A percentile compares a stretch with the other conserved stretches of the same genome.
Evolutionary conservation across 2,888 invertebrate species (phyloP).

Genomic region (Cheiracanthium punctorium): DNA sequence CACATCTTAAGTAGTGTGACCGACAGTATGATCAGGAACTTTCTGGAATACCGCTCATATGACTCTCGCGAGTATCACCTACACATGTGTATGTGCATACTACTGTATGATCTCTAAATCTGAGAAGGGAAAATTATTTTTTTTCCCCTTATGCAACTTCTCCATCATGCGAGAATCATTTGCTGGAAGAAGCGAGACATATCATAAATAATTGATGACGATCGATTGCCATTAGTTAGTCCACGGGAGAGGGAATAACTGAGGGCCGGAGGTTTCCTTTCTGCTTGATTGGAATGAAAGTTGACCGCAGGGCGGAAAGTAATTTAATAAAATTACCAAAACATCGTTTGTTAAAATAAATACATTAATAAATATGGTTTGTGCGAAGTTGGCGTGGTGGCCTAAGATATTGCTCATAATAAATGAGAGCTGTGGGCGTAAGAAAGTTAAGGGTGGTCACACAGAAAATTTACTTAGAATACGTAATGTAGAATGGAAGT

Average conservation of each 20-base stretch:
- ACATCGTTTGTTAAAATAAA: background rate
- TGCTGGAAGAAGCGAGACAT: constrained; percentile 33
- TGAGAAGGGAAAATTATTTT: background rate
- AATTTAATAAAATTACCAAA: background rate
- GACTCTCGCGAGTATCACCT: no score
- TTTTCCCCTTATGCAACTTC: constrained; percentile 36
- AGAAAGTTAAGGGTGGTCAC: no score
- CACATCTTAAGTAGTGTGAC: no score
- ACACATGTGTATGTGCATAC: background rate
- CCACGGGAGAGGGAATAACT: constrained; percentile 1
- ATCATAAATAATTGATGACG: constrained; percentile 61
- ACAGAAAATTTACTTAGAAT: no score
- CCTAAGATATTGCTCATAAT: no score
- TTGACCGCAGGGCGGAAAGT: background rate
- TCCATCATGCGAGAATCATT: constrained; percentile 51
- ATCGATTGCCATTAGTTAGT: constrained; percentile 36
- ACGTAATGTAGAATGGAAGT: no score
- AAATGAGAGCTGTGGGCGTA: no score
- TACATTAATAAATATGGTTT: background rate
- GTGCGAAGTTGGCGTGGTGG: background rate
- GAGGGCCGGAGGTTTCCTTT: background rate
- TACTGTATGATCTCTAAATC: background rate
- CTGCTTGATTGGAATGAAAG: constrained; percentile 9
- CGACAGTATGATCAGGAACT: no score
- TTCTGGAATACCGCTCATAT: no score